Evolutionary conservation across 2,797 vertebrate species (phyloP).

Genomic region (Gambelia wislizenii): DNA sequence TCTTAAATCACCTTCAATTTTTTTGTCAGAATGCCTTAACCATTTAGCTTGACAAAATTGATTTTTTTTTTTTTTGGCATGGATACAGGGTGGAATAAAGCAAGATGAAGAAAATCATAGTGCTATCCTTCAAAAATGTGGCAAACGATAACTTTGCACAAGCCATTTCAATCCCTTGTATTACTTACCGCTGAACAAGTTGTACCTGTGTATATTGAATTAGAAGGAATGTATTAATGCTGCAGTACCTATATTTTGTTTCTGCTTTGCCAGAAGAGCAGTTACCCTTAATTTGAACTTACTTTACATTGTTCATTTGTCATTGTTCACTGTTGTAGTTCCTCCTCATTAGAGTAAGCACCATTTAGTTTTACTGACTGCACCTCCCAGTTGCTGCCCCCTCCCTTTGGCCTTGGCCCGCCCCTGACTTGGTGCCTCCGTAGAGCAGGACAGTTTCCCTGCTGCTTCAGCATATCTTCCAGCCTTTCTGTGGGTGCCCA

Average conservation of each 20-base stretch:
- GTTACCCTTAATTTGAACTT: conserved; percentile 55
- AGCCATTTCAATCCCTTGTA: conserved; percentile 66
- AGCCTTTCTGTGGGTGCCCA: conserved; percentile 11
- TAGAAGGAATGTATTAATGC: conserved; percentile 69
- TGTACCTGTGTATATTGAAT: conserved; percentile 63
- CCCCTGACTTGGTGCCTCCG: conserved; percentile 21
- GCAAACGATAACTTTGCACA: conserved; percentile 78
- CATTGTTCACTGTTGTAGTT: conserved; percentile 56
- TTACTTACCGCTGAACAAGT: conserved; percentile 64
- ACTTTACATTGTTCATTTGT: conserved; percentile 57
- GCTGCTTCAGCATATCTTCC: conserved; percentile 39
- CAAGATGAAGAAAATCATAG: conserved; percentile 52
- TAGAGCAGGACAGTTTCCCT: conserved; percentile 30
- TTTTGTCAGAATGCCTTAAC: conserved; percentile 86
- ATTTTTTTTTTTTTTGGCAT: conserved; percentile 62
- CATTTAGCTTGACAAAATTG: conserved; percentile 79
- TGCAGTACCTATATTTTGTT: conserved; percentile 51
- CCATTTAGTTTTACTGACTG: conserved; percentile 60
- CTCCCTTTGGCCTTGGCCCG: conserved; percentile 12
- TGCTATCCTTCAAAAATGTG: conserved; percentile 47
- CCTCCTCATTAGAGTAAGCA: conserved; percentile 67
- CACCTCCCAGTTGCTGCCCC: conserved; percentile 6
- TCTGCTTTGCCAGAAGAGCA: conserved; percentile 52
- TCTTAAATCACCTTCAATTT: conserved; percentile 79
- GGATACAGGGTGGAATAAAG: conserved; percentile 57